Evolutionary conservation across 2,888 invertebrate species (phyloP), one percentile per base, ranked within the genome.

Genomic region (Balanococcus diminutus): DNA sequence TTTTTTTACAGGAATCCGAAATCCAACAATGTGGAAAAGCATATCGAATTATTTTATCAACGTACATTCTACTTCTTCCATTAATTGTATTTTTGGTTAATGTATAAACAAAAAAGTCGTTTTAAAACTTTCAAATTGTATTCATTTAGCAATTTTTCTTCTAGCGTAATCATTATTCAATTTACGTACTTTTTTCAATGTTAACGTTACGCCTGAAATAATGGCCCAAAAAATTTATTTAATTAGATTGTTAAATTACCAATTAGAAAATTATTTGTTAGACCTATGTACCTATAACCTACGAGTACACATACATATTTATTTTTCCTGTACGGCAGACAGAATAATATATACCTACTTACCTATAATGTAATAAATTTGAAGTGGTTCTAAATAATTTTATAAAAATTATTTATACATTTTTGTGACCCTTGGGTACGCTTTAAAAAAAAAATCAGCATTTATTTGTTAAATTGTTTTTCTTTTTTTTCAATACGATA

Each of bases 1-100:
- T 25, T 36, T 5, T 36, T 3, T 36, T 42, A 3, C 42, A 72
- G 72, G 72, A 72, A 72, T 14, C 72, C 14, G 72, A 72, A 72
- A 72, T 72, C 31, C 72, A 31, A 14, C 72, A 72, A 31, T 72
- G 72, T 16, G 72, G 72, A 28, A 72, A 31, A 16, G 72, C 28
- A 8, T 72, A 25, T 72, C 72, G 31, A 72, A 31, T 28, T 16
- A 72, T 31, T 31, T 72, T 31, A 25, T 72, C 72, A 72, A 4
- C 72, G 72, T 72, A 72, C 31, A 31, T 25, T 5, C 14, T 72
- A 72, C 31, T 72, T 72, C 72, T 72, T 72, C 72, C 72, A 72
- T 72, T 72, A 31, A 28, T 16, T 16, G 31, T 31, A 28, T 72
- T 72, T 28, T 72, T 28, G 9, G 14, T 72, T 31, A 2, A 28